Conservation (phyloP, 2,888 invertebrate species). For the Perithous albicinctus region DNA sequence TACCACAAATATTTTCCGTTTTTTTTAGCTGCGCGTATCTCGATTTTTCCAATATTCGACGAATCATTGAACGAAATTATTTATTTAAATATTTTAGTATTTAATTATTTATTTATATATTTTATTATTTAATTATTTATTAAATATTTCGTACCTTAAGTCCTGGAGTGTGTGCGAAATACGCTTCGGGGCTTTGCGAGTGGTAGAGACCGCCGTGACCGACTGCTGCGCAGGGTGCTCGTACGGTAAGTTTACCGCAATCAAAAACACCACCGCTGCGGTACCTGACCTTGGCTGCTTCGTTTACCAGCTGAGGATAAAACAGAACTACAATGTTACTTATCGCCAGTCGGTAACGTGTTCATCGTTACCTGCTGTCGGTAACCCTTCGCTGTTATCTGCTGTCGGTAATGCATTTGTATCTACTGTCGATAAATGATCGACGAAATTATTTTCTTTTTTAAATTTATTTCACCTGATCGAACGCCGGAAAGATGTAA, state of each 20-base stretch:
- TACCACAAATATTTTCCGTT: too few relatives aligned
- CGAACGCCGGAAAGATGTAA: constrained; percentile 99
- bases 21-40: too few relatives aligned
- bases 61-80: too few relatives aligned
- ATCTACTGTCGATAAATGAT: neutral
- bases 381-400: too few relatives aligned
- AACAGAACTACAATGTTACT: neutral
- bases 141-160: constrained; percentile 89
- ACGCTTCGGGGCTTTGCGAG: constrained; percentile 99
- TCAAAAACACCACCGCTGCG: constrained; percentile 95
- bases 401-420: too few relatives aligned
- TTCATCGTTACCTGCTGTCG: neutral
- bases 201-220: constrained; percentile 99
- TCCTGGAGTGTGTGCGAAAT: constrained; percentile 98
- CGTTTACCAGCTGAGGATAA: constrained; percentile 89
- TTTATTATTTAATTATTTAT: too few relatives aligned
- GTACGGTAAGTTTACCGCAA: constrained; percentile 95
- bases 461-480: constrained; percentile 89
- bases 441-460: neutral
- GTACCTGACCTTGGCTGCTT: constrained; percentile 98
- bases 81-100: too few relatives aligned
- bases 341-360: neutral
- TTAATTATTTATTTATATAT: neutral
- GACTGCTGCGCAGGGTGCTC: constrained; percentile 98
- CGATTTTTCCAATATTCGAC: too few relatives aligned